Base-by-base conservation (phyloP, 2,888 invertebrate genomes). In the Macaria liturata region DNA sequence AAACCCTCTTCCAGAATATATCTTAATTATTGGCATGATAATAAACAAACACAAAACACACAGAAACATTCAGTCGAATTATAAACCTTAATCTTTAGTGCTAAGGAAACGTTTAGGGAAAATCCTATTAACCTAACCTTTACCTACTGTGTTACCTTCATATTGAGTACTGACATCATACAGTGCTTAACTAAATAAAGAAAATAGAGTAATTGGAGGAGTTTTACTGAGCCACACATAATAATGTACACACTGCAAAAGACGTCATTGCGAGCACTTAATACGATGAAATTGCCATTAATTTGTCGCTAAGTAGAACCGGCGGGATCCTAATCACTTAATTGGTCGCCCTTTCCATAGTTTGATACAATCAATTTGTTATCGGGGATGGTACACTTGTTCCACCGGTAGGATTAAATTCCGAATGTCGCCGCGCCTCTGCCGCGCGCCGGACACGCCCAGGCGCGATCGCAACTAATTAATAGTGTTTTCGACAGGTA, bases 341-440 rank as follows among this genome's bases (percentile, higher is more conserved):
- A 89, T 88, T 86, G 86, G 74, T 71, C 61, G 70, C 72, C 72
- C 74, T 83, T 79, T 77, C 76, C 74, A 74, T 70, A 76, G 75
- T 76, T 81, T 79, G 83, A 81, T 82, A 79, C 76, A 74, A 84
- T 84, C 83, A 86, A 84, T 82, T 84, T 84, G 80, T 80, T 83
- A 83, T 78, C 81, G 78, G 74, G 68, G 67, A 74, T 70, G 65
- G 70, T 81, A 79, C 74, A 76, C 81, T 81, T 78, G 80, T 76
- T 75, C 76, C 75, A 76, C 80, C 77, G 84, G 81, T 86, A 83
- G 86, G 87, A 89, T 87, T 91, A 91, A 88, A 90, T 88, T 78
- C 83, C 82, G 80, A 88, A 89, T 86, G 86, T 82, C 80, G 83
- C 89, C 90, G 78, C 91, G 73, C 91, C 91, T 80, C 47, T 51